A percentile compares a stretch with the other conserved stretches of the same genome.
Conservation (phyloP, 92 coral and sea anemone species). For the Parazoanthus darwini region DNA sequence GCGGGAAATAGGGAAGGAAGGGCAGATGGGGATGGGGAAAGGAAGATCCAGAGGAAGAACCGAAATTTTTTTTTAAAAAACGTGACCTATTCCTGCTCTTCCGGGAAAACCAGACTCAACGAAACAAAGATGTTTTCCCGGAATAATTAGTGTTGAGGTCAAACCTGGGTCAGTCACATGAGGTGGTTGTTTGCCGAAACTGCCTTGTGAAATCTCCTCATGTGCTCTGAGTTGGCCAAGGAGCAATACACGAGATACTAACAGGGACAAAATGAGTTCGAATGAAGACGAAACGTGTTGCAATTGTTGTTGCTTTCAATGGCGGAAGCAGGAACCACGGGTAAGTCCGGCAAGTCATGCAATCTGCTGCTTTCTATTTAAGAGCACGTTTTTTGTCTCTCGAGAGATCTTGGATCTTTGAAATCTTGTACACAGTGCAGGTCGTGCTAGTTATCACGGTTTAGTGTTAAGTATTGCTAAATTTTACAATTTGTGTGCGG, state of each 20-base stretch:
- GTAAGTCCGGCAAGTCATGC: no score
- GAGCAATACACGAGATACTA: not conserved
- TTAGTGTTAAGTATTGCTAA: no score
- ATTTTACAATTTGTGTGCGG: no score
- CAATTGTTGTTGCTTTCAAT: not conserved
- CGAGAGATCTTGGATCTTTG: no score
- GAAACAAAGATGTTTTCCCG: not conserved
- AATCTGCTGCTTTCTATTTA: not conserved
- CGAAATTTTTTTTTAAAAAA: no score
- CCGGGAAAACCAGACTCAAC: not conserved
- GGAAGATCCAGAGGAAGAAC: no score
- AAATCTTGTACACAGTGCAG: no score
- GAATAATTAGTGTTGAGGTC: not conserved
- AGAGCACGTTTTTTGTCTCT: no score
- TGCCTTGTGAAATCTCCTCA: not conserved
- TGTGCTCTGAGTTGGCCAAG: not conserved
- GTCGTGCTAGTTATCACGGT: no score
- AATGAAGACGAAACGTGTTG: not conserved
- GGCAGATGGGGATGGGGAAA: no score
- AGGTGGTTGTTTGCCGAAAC: not conserved
- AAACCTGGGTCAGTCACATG: constrained; percentile 17
- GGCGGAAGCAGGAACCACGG: not conserved
- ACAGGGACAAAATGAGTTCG: not conserved
- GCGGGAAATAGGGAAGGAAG: no score
- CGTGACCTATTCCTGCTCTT: not conserved